Evolutionary conservation across 2,888 invertebrate genomes (phyloP), one percentile per base, ranked within the genome.

Genomic region (Parascotia fuliginaria): DNA sequence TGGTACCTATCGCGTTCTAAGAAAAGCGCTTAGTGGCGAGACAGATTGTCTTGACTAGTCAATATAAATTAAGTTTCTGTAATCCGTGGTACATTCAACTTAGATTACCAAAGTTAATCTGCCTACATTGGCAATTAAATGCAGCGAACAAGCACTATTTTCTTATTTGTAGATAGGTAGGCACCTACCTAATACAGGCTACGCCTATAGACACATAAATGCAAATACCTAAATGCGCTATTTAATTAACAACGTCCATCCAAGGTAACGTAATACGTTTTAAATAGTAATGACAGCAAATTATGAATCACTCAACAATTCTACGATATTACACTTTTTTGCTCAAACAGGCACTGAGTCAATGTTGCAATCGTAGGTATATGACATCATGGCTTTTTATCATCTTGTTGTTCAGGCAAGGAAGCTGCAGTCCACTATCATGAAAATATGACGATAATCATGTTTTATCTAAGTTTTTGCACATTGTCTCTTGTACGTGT

Each of bases 311-410:
- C 9, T 6, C 34, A 27, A 53, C 65, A 58, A 60, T 67, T 52
- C 49, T 44, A 49, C 47, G 50, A 34, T 51, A 53, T 32, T 59
- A 45, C 47, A 50, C 56, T 55, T 63, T 65, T 59, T 63, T 53
- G 29, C 55, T 58, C n/a, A 58, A 60, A 56, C 46, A 41, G 46
- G 51, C 48, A 48, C 52, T 71, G 68, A 71, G 57, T 70, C 70
- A 75, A 70, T 70, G 65, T 53, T 51, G 40, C 44, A 37, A 53
- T 39, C 58, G 60, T 60, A 60, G 65, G 54, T 49, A 60, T 24
- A 24, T 79, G 79, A 77, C 73, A 77, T 78, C 78, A 78, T 65
- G 43, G 54, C 52, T 50, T 47, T 52, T 49, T 22, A n/a, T 22
- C 4, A 36, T 22, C 43, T 29, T 33, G 38, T 22, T 27, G 39